Evolutionary conservation across 1,140 invertebrate species (phyloP).

Genomic region (Trichoplusia ni): DNA sequence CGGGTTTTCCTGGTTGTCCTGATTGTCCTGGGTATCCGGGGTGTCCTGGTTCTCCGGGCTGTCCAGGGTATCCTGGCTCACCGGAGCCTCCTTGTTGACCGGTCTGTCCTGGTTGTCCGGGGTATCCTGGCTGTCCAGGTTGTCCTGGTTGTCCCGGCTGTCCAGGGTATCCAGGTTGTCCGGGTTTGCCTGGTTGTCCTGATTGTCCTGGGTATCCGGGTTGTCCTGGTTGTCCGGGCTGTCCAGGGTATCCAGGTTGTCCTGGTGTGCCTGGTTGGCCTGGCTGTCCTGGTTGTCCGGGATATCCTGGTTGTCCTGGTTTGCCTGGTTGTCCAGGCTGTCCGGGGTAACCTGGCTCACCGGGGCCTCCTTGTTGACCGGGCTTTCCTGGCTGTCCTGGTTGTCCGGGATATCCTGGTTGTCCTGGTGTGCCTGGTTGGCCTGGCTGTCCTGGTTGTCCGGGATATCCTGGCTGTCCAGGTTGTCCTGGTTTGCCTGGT

Average conservation of each 20-base stretch:
- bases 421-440: not conserved
- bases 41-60: not conserved
- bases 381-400: slow-evolving; percentile 31
- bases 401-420: slow-evolving; percentile 31
- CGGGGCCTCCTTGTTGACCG: slow-evolving; percentile 12
- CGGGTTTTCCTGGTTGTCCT: not conserved
- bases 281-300: slow-evolving; percentile 22
- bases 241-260: not conserved
- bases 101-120: not conserved
- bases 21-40: not conserved
- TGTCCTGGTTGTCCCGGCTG: not conserved
- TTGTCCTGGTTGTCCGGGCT: slow-evolving; percentile 7
- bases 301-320: slow-evolving; percentile 13
- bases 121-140: not conserved
- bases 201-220: slow-evolving; percentile 17
- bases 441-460: slow-evolving; percentile 14
- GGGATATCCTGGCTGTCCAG: slow-evolving; percentile 7
- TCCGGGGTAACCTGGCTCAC: slow-evolving; percentile 18
- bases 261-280: not conserved
- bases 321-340: slow-evolving; percentile 23
- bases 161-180: not conserved
- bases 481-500: slow-evolving; percentile 5
- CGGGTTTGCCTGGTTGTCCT: not conserved
- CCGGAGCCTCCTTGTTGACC: not conserved
- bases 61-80: not conserved